phyloP scores from a whole-genome alignment of 2,113 vertebrate species.

The Myotis yumanensis region DNA sequence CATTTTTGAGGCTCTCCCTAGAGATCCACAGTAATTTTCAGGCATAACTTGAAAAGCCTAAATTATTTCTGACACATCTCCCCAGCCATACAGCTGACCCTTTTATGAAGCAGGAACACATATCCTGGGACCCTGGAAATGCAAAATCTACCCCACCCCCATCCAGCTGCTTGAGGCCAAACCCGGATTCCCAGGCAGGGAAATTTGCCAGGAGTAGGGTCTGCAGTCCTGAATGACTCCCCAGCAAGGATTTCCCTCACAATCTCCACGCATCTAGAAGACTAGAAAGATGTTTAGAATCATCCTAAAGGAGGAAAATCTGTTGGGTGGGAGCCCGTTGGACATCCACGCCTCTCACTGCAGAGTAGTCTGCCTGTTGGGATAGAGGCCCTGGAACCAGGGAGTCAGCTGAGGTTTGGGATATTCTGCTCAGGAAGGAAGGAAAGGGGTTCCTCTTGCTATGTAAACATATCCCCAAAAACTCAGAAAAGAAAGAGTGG shows the following conservation, averaged over 20 bases:
- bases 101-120: not conserved
- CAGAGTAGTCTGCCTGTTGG: not conserved
- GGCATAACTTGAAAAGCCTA: not conserved
- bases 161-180: not conserved
- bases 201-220: not conserved
- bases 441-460: not conserved
- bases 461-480: not conserved
- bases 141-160: not conserved
- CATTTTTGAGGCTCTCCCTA: not conserved
- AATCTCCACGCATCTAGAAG: not conserved
- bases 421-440: not conserved
- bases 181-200: not conserved
- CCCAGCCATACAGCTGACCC: not conserved
- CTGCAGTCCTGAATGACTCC: not conserved
- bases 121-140: not conserved
- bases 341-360: not conserved
- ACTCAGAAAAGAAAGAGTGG: not conserved
- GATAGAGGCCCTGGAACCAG: not conserved
- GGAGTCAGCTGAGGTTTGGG: not conserved
- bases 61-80: constrained; percentile 11
- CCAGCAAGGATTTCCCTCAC: not conserved
- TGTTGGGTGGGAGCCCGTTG: not conserved
- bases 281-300: not conserved
- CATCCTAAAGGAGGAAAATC: not conserved
- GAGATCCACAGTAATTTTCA: constrained; percentile 37